These are phyloP conservation scores for Calameuta idolon DNA, from an alignment of 2,888 invertebrate species.

Conservation along the genomic window DNA sequence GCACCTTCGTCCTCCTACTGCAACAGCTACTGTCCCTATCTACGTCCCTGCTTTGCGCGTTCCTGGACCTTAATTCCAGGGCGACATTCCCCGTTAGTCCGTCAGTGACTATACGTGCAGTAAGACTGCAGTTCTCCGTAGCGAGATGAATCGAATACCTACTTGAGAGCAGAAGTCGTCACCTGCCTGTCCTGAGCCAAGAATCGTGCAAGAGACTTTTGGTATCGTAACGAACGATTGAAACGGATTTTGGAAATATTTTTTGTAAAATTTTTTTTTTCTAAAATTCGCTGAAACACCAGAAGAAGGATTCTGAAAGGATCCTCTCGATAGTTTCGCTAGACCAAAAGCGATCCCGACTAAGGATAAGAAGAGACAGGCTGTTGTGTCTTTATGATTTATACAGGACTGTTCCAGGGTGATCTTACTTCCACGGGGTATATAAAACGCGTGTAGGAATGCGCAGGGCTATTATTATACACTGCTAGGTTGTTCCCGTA, in stretches of 20 bases:
- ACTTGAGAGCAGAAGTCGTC: background rate
- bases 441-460: conserved; percentile 32
- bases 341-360: background rate
- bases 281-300: background rate
- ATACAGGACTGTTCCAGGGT: background rate
- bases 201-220: background rate
- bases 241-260: background rate
- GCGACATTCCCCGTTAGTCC: conserved; percentile 44
- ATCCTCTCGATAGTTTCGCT: background rate
- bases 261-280: background rate
- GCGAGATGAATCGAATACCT: conserved; percentile 7
- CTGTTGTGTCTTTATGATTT: background rate
- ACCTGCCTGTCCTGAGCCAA: background rate
- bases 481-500: background rate
- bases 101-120: conserved; percentile 7
- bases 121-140: background rate
- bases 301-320: background rate
- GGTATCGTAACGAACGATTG: background rate
- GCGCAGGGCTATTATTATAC: conserved; percentile 7
- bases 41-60: background rate
- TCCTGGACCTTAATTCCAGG: conserved; percentile 48
- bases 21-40: background rate
- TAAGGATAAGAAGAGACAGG: background rate
- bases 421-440: conserved; percentile 8
- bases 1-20: conserved; percentile 38